These are phyloP conservation scores for Oncorhynchus masou DNA, from an alignment of 2,113 vertebrate species.

Conservation along the genomic window DNA sequence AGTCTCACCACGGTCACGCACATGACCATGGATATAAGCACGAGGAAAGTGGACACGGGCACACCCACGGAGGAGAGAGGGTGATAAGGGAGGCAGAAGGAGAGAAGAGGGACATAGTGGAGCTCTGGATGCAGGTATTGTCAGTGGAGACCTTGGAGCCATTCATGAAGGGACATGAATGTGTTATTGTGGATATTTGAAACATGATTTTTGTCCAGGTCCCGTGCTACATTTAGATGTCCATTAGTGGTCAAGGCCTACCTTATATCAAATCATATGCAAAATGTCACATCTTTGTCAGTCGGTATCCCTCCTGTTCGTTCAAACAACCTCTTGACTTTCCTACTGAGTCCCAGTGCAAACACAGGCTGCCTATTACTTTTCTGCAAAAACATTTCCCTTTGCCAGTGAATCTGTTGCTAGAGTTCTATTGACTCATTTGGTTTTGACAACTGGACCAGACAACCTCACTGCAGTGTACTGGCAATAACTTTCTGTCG, in stretches of 20 bases:
- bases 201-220: too few relatives aligned
- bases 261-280: too few relatives aligned
- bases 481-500: too few relatives aligned
- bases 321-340: not conserved
- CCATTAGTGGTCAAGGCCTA: too few relatives aligned
- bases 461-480: too few relatives aligned
- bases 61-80: conserved; percentile 38
- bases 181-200: too few relatives aligned
- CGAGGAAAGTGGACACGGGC: too few relatives aligned
- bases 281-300: too few relatives aligned
- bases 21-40: conserved; percentile 51
- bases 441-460: too few relatives aligned
- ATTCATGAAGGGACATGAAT: not conserved
- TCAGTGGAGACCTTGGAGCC: not conserved
- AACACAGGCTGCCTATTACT: not conserved
- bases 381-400: not conserved
- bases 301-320: too few relatives aligned
- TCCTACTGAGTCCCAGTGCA: not conserved
- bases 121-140: conserved; percentile 85
- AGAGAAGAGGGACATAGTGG: conserved; percentile 71
- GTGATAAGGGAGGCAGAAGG: conserved; percentile 36
- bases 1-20: conserved; percentile 34
- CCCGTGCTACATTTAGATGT: too few relatives aligned
- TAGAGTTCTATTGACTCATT: not conserved
- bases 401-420: not conserved